phyloP scores from a whole-genome alignment of 2,113 vertebrate species.

The Tichodroma muraria region DNA sequence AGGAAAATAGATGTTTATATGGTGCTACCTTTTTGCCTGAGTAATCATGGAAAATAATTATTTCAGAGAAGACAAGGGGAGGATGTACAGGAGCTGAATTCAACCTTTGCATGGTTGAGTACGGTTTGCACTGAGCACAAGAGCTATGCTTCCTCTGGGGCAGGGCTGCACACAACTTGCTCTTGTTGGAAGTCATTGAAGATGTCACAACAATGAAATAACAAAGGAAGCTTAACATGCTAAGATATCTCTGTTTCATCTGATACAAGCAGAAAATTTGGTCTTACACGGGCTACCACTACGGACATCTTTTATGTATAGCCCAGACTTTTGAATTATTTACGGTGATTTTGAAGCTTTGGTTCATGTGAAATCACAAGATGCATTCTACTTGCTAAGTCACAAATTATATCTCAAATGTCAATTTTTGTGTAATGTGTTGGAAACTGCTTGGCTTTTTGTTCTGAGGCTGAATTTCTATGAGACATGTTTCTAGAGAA shows the following conservation, averaged over 20 bases:
- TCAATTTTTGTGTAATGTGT: neutral
- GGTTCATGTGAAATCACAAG: neutral
- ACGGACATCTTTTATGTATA: neutral
- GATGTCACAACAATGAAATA: neutral
- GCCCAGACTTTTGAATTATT: neutral
- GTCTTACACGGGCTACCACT: neutral
- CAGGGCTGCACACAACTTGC: neutral
- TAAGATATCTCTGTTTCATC: neutral
- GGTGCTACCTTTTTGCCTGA: neutral
- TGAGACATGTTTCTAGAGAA: neutral
- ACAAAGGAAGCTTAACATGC: neutral
- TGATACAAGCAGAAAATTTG: neutral
- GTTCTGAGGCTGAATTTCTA: neutral
- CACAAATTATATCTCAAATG: neutral
- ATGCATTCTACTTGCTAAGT: neutral
- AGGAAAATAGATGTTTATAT: neutral
- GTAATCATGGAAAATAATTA: neutral
- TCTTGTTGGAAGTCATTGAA: neutral
- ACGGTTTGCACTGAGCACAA: fast-evolving
- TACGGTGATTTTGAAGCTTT: neutral
- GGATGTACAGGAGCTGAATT: neutral
- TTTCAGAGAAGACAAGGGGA: neutral
- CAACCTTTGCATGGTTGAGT: neutral
- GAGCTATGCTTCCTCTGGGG: neutral
- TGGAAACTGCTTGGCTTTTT: conserved; percentile 2